Conservation (phyloP, 2,888 invertebrate genomes). For the Hydraecia micacea region DNA sequence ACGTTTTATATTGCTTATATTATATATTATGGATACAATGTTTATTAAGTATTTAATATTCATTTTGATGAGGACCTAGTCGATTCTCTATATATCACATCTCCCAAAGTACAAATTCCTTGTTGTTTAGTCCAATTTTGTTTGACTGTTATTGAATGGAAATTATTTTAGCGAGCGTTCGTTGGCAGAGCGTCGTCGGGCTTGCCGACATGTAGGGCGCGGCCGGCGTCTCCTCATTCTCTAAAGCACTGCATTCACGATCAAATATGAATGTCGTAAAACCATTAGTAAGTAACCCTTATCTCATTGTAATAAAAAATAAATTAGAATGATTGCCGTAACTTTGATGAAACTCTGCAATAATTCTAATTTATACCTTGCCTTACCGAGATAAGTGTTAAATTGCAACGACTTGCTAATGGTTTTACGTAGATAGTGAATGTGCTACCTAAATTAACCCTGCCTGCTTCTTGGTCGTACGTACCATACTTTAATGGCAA, state of each 20-base stretch:
- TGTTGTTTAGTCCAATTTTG: slow-evolving; percentile 91
- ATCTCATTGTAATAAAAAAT: background rate
- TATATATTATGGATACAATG: slow-evolving; percentile 89
- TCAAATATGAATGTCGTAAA: background rate
- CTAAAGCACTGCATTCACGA: slow-evolving; percentile 5
- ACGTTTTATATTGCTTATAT: slow-evolving; percentile 91
- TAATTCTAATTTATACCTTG: background rate
- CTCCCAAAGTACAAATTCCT: slow-evolving; percentile 91
- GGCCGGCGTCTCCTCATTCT: slow-evolving; percentile 66
- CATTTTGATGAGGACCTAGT: slow-evolving; percentile 90
- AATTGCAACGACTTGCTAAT: background rate
- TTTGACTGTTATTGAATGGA: slow-evolving; percentile 90
- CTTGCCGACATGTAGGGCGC: slow-evolving; percentile 48
- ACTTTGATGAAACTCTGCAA: background rate
- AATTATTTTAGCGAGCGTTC: slow-evolving; percentile 87
- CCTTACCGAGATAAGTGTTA: background rate
- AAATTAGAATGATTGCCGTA: background rate
- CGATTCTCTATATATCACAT: slow-evolving; percentile 91
- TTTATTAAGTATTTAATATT: slow-evolving; percentile 90
- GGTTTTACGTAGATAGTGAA: background rate
- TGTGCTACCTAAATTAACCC: slow-evolving; percentile 54
- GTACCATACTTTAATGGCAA: slow-evolving; percentile 60
- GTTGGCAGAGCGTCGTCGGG: slow-evolving; percentile 63
- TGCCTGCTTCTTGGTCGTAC: slow-evolving; percentile 64
- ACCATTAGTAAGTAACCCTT: background rate